Evolutionary conservation across 2,888 invertebrate species (phyloP).

Genomic region (Hyposoter dolosus): DNA sequence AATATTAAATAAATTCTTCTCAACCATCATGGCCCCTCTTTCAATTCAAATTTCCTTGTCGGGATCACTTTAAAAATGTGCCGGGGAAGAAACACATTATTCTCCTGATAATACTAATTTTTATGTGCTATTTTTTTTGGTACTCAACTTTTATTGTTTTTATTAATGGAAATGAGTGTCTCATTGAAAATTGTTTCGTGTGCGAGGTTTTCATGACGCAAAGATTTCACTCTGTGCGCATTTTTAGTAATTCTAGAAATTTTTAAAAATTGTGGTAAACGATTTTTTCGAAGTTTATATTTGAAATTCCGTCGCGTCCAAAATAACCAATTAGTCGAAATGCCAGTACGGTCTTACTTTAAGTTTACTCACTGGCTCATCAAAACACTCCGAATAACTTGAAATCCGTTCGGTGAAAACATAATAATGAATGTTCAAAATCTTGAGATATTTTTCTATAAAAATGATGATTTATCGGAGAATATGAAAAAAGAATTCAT

Average conservation of each 20-base stretch:
- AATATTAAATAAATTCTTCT: constrained; percentile 17
- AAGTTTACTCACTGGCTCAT: background rate
- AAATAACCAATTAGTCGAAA: background rate
- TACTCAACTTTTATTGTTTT: background rate
- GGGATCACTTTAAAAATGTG: background rate
- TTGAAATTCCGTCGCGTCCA: background rate
- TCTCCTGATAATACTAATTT: background rate
- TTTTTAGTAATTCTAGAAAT: background rate
- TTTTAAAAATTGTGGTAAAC: background rate
- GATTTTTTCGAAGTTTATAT: background rate
- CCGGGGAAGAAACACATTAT: background rate
- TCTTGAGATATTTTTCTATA: background rate
- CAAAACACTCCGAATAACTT: background rate
- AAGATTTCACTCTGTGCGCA: background rate
- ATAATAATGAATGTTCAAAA: background rate
- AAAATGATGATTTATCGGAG: background rate
- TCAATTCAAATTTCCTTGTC: constrained; percentile 6
- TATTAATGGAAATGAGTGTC: background rate
- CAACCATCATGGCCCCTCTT: background rate
- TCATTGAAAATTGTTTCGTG: background rate
- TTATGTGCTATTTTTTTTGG: background rate
- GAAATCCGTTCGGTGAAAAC: background rate
- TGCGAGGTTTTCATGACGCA: background rate
- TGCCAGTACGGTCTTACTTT: too few species aligned
- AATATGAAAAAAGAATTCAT: background rate